These are phyloP conservation scores for Silurus meridionalis DNA, from an alignment of 2,113 vertebrate genomes.

Conservation along the genomic window DNA sequence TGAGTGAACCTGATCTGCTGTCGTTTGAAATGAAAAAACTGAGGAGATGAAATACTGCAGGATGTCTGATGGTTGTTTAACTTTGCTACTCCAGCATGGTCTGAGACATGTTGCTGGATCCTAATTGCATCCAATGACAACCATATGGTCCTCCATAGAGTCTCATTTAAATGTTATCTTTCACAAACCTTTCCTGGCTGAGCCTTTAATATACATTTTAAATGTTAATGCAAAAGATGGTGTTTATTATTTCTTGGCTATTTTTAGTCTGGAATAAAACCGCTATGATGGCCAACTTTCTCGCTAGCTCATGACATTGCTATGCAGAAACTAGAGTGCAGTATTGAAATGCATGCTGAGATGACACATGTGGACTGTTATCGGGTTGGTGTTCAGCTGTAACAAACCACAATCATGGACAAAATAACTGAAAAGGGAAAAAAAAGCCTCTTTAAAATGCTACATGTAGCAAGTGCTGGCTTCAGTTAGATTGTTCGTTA, in stretches of 20 bases:
- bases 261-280: constrained; percentile 26
- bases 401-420: background rate
- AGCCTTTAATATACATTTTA: constrained; percentile 16
- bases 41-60: constrained; percentile 40
- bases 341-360: constrained; percentile 31
- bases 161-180: constrained; percentile 20
- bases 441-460: constrained; percentile 13
- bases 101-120: constrained; percentile 20
- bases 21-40: constrained; percentile 36
- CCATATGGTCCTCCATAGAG: constrained; percentile 26
- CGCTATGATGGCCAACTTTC: constrained; percentile 24
- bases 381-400: constrained; percentile 15
- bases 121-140: constrained; percentile 19
- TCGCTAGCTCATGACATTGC: constrained; percentile 17
- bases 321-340: constrained; percentile 34
- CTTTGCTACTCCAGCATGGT: constrained; percentile 20
- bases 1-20: constrained; percentile 30
- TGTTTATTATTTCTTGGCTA: constrained; percentile 7
- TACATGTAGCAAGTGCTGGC: constrained; percentile 38
- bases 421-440: background rate
- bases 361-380: constrained; percentile 5
- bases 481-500: constrained; percentile 14
- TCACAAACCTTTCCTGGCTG: background rate
- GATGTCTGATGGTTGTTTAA: constrained; percentile 32
- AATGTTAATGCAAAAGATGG: constrained; percentile 27